Percentiles rank a stretch among this genome's conserved stretches.
These are phyloP conservation scores for Dryococelus australis DNA, from an alignment of 2,888 invertebrate genomes.

Conservation along the genomic window DNA sequence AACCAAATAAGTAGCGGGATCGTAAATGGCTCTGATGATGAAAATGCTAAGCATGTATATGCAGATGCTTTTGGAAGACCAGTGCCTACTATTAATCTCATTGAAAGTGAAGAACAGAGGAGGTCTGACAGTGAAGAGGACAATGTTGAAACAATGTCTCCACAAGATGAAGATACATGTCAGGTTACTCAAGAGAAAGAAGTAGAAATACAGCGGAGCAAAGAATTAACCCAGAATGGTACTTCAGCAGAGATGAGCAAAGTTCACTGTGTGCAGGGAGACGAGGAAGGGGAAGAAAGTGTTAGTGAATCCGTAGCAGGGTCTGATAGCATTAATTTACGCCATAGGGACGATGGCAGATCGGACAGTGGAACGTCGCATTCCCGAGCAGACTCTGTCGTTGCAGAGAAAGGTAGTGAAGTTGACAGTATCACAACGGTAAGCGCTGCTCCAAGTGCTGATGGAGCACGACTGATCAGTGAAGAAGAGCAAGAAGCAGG, in stretches of 20 bases:
- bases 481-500: background rate
- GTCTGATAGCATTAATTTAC: background rate
- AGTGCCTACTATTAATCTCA: conserved; percentile 20
- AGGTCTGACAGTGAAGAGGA: conserved; percentile 17
- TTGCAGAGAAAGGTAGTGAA: conserved; percentile 24
- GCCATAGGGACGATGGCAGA: background rate
- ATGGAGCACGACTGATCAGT: background rate
- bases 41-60: background rate
- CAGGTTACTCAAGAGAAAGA: background rate
- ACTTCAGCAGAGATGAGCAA: background rate
- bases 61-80: conserved; percentile 12
- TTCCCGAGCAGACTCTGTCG: background rate
- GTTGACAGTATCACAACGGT: background rate
- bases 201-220: background rate
- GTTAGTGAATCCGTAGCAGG: background rate
- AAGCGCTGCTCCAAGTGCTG: background rate
- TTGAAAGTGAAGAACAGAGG: conserved; percentile 25
- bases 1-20: background rate
- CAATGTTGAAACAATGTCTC: background rate
- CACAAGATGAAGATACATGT: background rate
- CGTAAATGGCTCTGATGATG: background rate
- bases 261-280: background rate
- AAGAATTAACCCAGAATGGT: background rate
- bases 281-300: conserved; percentile 25
- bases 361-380: background rate